A percentile compares a stretch with the other conserved stretches of the same genome.
phyloP scores from a whole-genome alignment of 1,140 invertebrate species.

The Centruroides vittatus region DNA sequence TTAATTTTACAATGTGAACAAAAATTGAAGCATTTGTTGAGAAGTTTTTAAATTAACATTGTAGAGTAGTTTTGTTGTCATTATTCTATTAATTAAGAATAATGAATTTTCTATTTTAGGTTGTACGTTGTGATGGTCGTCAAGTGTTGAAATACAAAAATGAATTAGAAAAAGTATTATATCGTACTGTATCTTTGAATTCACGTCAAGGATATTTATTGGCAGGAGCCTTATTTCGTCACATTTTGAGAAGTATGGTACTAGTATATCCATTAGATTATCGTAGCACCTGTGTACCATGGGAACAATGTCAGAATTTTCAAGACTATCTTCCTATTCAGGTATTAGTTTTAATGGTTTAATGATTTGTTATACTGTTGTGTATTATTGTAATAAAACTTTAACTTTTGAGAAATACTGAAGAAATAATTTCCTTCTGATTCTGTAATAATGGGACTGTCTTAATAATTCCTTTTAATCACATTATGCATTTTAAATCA shows the following conservation, averaged over 20 bases:
- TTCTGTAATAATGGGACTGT: too few relatives aligned
- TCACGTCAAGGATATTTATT: conserved; percentile 42
- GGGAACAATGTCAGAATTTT: conserved; percentile 38
- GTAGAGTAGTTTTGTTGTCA: too few relatives aligned
- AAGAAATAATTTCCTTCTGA: too few relatives aligned
- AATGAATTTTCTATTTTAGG: conserved; percentile 23
- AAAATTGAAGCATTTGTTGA: too few relatives aligned
- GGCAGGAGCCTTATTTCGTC: conserved; percentile 35
- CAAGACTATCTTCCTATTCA: conserved; percentile 55
- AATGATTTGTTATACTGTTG: too few relatives aligned
- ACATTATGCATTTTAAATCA: too few relatives aligned
- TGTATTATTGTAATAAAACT: conserved; percentile 4
- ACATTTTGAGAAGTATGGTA: conserved; percentile 42
- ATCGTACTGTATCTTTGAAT: conserved; percentile 44
- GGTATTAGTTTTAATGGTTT: conserved; percentile 26
- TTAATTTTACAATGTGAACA: too few relatives aligned
- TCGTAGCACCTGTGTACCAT: conserved; percentile 42
- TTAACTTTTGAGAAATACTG: background rate
- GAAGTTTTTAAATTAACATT: too few relatives aligned
- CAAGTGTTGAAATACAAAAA: conserved; percentile 45
- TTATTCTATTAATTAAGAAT: background rate
- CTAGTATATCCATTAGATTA: conserved; percentile 47
- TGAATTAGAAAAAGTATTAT: conserved; percentile 41
- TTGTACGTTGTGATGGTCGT: conserved; percentile 42
- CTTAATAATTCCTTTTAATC: too few relatives aligned